Percentiles rank a stretch among this genome's conserved stretches.
Evolutionary conservation across 2,888 invertebrate genomes (phyloP).

Genomic region (Ochropleura leucogaster): DNA sequence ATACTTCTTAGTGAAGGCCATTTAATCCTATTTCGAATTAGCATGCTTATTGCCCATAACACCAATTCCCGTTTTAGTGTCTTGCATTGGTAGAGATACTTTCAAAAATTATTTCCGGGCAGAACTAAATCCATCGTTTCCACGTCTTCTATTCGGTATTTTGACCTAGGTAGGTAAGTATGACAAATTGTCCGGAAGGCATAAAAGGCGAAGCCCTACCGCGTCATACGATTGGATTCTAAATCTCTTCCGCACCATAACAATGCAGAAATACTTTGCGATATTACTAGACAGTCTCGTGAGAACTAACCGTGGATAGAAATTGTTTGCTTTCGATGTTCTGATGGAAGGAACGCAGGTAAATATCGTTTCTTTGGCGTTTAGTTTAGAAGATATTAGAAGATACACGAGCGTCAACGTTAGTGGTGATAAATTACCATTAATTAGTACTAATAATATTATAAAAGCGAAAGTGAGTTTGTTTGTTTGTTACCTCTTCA

Average conservation of each 20-base stretch:
- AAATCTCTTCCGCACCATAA: conserved; percentile 44
- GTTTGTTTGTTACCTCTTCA: no score
- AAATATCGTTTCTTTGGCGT: conserved; percentile 25
- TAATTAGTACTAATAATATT: no score
- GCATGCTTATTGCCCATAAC: background rate
- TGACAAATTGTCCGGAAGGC: conserved; percentile 25
- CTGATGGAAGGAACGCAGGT: conserved; percentile 1
- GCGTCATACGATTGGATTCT: conserved; percentile 20
- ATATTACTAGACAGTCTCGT: conserved; percentile 50
- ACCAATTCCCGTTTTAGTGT: background rate
- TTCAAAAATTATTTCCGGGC: background rate
- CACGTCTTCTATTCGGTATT: background rate
- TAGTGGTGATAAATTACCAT: no score
- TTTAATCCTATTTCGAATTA: background rate
- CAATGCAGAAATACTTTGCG: conserved; percentile 26
- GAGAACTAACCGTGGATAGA: conserved; percentile 57
- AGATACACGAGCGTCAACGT: background rate
- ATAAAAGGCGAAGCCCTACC: conserved; percentile 26
- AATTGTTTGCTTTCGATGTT: conserved; percentile 54
- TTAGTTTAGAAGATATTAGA: background rate
- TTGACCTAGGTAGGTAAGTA: background rate
- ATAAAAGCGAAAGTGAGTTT: no score
- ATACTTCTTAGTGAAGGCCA: background rate
- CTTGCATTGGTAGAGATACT: background rate
- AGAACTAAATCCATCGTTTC: background rate